Conservation (phyloP, 2,888 invertebrate species). For the Trichacis sp. region DNA sequence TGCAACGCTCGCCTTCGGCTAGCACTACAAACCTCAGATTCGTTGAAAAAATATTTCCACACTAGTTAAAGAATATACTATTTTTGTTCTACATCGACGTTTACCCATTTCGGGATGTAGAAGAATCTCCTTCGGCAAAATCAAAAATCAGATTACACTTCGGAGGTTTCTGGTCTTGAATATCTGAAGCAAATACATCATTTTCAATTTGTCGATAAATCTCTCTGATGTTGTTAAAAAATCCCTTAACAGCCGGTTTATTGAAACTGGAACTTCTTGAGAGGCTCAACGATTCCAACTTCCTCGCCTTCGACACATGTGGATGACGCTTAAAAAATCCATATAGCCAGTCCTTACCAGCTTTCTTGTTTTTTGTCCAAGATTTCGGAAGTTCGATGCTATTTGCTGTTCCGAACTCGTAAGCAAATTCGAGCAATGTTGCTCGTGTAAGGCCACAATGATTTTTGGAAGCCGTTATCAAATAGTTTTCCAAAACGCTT, state of each 20-base stretch:
- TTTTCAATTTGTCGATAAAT: constrained; percentile 34
- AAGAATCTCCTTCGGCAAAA: no score
- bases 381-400: constrained; percentile 29
- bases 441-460: constrained; percentile 44
- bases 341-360: constrained; percentile 44
- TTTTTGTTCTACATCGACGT: no score
- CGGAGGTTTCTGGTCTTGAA: constrained; percentile 51
- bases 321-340: constrained; percentile 36
- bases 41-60: no score
- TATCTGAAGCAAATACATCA: constrained; percentile 43
- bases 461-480: constrained; percentile 29
- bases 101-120: no score
- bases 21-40: no score
- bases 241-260: constrained; percentile 41
- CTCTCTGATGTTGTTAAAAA: constrained; percentile 46
- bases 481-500: no score
- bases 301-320: constrained; percentile 43
- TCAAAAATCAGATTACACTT: no score
- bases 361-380: constrained; percentile 37
- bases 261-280: constrained; percentile 49
- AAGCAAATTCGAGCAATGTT: constrained; percentile 40
- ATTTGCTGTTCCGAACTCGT: constrained; percentile 41
- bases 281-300: constrained; percentile 50
- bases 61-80: no score
- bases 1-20: no score